Percentiles rank a stretch among this genome's conserved stretches.
phyloP scores from a whole-genome alignment of 2,113 vertebrate genomes.

The Syngnathus floridae region DNA sequence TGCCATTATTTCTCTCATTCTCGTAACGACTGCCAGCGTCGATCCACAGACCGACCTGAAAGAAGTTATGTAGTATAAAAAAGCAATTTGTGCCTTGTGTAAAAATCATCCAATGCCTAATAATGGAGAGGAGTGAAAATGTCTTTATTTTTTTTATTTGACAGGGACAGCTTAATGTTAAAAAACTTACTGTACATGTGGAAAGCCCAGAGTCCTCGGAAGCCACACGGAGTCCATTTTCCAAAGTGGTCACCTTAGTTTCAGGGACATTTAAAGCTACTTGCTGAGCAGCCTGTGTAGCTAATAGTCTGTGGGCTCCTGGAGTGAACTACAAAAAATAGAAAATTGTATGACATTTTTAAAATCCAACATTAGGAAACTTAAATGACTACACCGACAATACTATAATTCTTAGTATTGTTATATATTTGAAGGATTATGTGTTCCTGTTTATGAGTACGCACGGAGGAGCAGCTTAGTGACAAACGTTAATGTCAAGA shows the following conservation, averaged over 20 bases:
- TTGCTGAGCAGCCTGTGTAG: slow-evolving; percentile 73
- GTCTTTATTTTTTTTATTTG: background rate
- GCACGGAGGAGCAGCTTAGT: too few relatives aligned
- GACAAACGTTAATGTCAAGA: background rate
- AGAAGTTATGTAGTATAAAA: background rate
- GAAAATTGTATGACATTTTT: background rate
- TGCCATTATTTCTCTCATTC: slow-evolving; percentile 94
- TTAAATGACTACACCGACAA: background rate
- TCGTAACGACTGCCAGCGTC: slow-evolving; percentile 97
- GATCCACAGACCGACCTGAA: slow-evolving; percentile 96
- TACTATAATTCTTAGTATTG: background rate
- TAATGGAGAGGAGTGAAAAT: background rate
- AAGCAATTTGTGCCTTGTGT: background rate
- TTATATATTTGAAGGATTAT: too few relatives aligned
- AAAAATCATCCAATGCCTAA: too few relatives aligned
- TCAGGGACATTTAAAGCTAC: slow-evolving; percentile 88
- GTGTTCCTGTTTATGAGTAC: background rate
- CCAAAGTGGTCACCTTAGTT: slow-evolving; percentile 82
- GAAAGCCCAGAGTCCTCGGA: slow-evolving; percentile 91
- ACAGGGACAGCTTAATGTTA: too few relatives aligned
- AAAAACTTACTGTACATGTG: slow-evolving; percentile 83
- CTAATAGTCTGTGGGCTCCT: slow-evolving; percentile 59
- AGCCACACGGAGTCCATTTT: slow-evolving; percentile 88
- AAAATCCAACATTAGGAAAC: background rate
- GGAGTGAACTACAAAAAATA: slow-evolving; percentile 40